phyloP scores from a whole-genome alignment of 2,888 invertebrate species.

The Ophion ellenae region DNA sequence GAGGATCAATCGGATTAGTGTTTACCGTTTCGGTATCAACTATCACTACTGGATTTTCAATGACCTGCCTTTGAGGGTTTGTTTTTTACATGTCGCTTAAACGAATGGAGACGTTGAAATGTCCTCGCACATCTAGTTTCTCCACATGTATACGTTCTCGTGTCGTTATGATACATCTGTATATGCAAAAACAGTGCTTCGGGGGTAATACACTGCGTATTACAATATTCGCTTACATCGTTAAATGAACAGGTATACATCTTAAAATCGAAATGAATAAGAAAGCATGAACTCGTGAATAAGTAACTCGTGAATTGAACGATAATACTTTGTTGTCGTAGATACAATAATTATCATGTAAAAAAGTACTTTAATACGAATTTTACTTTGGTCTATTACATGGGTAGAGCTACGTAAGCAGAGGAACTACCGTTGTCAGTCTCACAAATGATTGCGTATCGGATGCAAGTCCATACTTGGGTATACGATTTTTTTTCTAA shows the following conservation, averaged over 20 bases:
- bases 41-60: slow-evolving; percentile 16
- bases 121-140: slow-evolving; percentile 26
- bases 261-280: background rate
- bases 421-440: no score
- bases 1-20: background rate
- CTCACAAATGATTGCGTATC: no score
- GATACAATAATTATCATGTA: no score
- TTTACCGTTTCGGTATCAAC: background rate
- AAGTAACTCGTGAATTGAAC: no score
- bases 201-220: background rate
- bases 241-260: background rate
- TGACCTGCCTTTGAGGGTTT: slow-evolving; percentile 25
- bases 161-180: background rate
- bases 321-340: no score
- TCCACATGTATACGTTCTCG: slow-evolving; percentile 24
- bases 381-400: no score
- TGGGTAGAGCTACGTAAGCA: no score
- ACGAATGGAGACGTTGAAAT: slow-evolving; percentile 39
- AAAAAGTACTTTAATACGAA: no score
- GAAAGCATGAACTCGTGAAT: no score
- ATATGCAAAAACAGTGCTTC: background rate
- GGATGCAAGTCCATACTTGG: no score
- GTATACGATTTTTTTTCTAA: no score
- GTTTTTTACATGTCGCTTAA: slow-evolving; percentile 40
- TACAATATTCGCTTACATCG: background rate